phyloP scores from a whole-genome alignment of 92 coral and sea anemone species.

The Palythoa grandis region DNA sequence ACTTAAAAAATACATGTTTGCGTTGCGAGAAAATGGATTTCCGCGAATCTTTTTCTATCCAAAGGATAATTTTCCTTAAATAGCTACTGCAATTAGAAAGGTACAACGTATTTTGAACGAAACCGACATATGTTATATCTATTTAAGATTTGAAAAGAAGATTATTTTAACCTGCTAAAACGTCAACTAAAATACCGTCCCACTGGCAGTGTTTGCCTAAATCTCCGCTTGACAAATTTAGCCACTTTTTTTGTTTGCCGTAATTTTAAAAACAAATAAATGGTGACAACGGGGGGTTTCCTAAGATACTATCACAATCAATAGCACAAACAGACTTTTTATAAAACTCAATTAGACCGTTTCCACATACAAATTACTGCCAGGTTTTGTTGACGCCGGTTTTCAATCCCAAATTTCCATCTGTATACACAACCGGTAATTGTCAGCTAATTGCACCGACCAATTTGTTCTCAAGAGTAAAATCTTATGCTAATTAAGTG shows the following conservation, averaged over 20 bases:
- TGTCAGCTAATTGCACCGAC: slow-evolving; percentile 88
- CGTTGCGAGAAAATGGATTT: slow-evolving; percentile 42
- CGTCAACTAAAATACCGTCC: slow-evolving; percentile 8
- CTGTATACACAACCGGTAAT: slow-evolving; percentile 93
- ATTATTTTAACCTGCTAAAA: slow-evolving; percentile 6
- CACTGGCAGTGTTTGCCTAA: slow-evolving; percentile 65
- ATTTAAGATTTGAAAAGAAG: neutral
- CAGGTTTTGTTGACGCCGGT: slow-evolving; percentile 78
- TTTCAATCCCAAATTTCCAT: slow-evolving; percentile 87
- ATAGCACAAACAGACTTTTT: slow-evolving; percentile 80
- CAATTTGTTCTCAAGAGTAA: slow-evolving; percentile 77
- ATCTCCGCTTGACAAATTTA: slow-evolving; percentile 73
- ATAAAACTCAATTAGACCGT: slow-evolving; percentile 92
- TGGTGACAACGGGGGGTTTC: slow-evolving; percentile 91
- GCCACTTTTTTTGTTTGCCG: slow-evolving; percentile 83
- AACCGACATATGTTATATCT: neutral
- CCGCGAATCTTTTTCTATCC: slow-evolving; percentile 43
- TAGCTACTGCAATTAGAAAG: neutral
- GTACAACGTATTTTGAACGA: neutral
- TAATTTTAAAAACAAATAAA: slow-evolving; percentile 97
- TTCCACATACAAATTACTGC: slow-evolving; percentile 87
- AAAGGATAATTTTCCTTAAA: neutral
- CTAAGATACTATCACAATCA: slow-evolving; percentile 87
- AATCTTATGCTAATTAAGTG: slow-evolving; percentile 72
- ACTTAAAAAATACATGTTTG: slow-evolving; percentile 60